Base-by-base conservation (phyloP, 2,113 vertebrate species). In the Trochalopteron elliotii region DNA sequence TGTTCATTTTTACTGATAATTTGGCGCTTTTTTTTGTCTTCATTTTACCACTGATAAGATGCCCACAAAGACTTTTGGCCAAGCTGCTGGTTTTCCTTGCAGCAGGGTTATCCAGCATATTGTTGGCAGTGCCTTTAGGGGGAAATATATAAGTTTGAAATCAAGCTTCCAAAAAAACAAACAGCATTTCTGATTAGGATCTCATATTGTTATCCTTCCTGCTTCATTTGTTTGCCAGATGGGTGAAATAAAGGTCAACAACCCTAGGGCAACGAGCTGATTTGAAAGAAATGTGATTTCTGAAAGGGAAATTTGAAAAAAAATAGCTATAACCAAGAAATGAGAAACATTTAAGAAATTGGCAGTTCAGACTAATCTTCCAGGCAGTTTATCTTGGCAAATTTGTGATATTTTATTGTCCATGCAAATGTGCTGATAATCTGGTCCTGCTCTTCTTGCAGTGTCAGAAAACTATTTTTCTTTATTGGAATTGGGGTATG, bases 151-250 rank as follows among this genome's bases (percentile, higher is more conserved):
- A 97, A 96, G 95, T 82, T 96, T 91, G 74, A 91, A 95, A 83
- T 42, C 35, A 70, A 94, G 85, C 69, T 91, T 55, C 86, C 60
- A 83, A 87, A 90, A 97, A 97, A 84, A 76, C 91, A 94, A 93
- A 83, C 93, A 93, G 65, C 89, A 80, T 67, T 95, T 88, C 91
- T 92, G 96, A 94, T 97, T 95, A 96, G 95, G 94, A 91, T 95
- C 97, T 97, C 97, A 94, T 96, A 97, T 97, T 97, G 96, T 92
- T 94, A 97, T 91, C 96, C 96, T 97, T 97, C 96, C 96, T 97
- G 97, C 98, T 96, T 98, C 97, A 97, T 97, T 98, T 97, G 97
- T 97, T 98, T 97, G 95, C 98, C 98, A 98, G 98, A 98, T 98
- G 98, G 96, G 95, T 42, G 30, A 96, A 96, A 93, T 95, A 97